phyloP scores from a whole-genome alignment of 2,888 invertebrate genomes.

The Stegana nigrithorax region DNA sequence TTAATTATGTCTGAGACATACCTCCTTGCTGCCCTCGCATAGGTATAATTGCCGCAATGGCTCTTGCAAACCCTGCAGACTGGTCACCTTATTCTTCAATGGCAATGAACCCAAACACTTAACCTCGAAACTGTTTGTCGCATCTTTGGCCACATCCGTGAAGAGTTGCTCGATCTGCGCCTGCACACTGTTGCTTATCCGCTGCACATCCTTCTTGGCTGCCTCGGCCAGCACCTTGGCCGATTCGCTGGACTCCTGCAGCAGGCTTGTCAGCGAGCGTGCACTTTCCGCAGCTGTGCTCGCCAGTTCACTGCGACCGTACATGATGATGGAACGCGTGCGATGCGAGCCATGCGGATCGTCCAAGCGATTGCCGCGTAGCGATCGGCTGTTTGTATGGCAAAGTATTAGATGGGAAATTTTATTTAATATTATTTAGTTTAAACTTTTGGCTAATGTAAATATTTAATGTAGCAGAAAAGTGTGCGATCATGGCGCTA shows the following conservation, averaged over 20 bases:
- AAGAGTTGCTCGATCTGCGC: conserved; percentile 90
- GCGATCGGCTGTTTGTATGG: conserved; percentile 58
- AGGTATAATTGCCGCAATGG: conserved; percentile 81
- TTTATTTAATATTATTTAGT: too few relatives aligned
- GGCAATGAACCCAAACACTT: conserved; percentile 86
- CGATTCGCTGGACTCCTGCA: conserved; percentile 53
- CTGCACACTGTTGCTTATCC: conserved; percentile 80
- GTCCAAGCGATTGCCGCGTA: conserved; percentile 66
- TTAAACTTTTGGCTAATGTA: too few relatives aligned
- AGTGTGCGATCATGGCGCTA: too few relatives aligned
- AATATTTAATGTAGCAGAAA: too few relatives aligned
- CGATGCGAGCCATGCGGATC: conserved; percentile 68
- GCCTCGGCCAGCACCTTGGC: conserved; percentile 52
- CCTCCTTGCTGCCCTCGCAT: conserved; percentile 61
- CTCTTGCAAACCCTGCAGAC: conserved; percentile 83
- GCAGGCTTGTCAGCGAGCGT: conserved; percentile 59
- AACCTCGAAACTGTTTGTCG: conserved; percentile 77
- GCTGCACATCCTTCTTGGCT: conserved; percentile 63
- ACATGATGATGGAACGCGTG: conserved; percentile 68
- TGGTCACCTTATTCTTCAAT: conserved; percentile 82
- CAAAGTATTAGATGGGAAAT: too few relatives aligned
- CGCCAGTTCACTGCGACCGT: conserved; percentile 67
- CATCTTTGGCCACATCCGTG: conserved; percentile 77
- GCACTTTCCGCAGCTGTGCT: conserved; percentile 60
- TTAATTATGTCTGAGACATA: conserved; percentile 32